Base-by-base conservation (phyloP, 2,888 invertebrate genomes). In the Heliconius charithonia region DNA sequence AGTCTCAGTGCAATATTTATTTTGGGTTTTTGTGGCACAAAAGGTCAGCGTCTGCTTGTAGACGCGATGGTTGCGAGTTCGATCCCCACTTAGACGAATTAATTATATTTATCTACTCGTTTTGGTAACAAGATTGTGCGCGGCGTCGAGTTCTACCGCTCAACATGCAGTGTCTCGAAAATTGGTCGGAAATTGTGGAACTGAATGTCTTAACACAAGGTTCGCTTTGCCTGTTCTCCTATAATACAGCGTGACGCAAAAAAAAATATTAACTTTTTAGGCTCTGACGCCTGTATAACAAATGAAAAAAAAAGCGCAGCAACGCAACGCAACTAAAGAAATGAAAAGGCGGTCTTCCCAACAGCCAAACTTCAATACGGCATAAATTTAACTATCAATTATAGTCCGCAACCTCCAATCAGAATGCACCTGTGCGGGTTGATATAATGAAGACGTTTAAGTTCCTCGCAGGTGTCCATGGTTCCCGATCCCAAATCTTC, bases 401-500 rank as follows among this genome's bases (percentile, higher is more conserved):
- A 82, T 81, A 82, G 84, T 83, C 82, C 81, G 83, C 86, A 86
- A 87, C 87, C 86, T 85, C 88, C 89, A 89, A 89, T 89, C 87
- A 87, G 86, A 88, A 84, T 84, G 89, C 93, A 94, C 93, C 94
- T 94, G 94, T 92, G 75, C 90, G 80, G 77, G 75, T 88, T 88
- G 87, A 90, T 92, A 91, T 94, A 94, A 95, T 94, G 93, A 94
- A 94, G 94, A 92, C 91, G 88, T 92, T 91, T 90, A 88, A 89
- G 89, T 88, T 89, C 85, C 80, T 85, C 88, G 93, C 94, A 94
- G 94, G 94, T 94, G 94, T 91, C 88, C 84, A 83, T 85, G 84
- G 84, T 85, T 85, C 87, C 80, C 83, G 85, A 85, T 84, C 88
- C 87, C 85, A 85, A 88, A 87, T 87, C 87, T 85, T 87, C 89